Percentiles rank a stretch among this genome's conserved stretches.
phyloP scores from a whole-genome alignment of 2,888 invertebrate species.

The Brachypalpus laphriformis region DNA sequence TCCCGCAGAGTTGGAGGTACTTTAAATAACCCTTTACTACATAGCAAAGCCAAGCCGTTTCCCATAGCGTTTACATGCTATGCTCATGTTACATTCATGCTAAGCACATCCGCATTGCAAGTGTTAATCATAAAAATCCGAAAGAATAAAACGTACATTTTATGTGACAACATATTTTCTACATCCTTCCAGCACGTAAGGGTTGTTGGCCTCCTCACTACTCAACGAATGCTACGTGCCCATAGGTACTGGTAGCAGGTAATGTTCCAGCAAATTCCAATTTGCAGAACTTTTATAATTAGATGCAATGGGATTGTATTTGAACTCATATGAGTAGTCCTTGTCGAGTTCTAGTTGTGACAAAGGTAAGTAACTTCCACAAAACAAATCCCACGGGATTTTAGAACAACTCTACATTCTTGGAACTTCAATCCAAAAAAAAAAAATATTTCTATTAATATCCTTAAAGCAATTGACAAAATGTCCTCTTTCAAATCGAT shows the following conservation, averaged over 20 bases:
- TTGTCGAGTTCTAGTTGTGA: conserved; percentile 12
- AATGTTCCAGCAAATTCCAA: conserved; percentile 24
- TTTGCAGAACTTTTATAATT: conserved; percentile 66
- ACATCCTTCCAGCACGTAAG: conserved; percentile 22
- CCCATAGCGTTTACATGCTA: conserved; percentile 60
- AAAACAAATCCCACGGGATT: background rate
- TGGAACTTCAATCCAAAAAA: background rate
- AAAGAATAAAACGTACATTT: conserved; percentile 64
- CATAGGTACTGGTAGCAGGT: conserved; percentile 40
- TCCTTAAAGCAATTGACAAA: background rate
- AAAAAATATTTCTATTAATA: background rate
- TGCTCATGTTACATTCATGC: conserved; percentile 68
- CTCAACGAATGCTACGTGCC: background rate
- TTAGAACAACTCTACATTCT: too few species aligned
- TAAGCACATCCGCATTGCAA: conserved; percentile 71
- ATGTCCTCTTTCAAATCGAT: background rate
- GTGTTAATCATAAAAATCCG: conserved; percentile 68
- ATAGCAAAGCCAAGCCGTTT: conserved; percentile 22
- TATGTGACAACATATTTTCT: conserved; percentile 66
- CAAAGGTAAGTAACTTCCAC: background rate
- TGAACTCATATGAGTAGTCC: background rate
- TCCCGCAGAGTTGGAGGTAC: conserved; percentile 7
- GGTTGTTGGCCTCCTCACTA: background rate
- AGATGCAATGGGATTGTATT: conserved; percentile 49
- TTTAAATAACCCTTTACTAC: conserved; percentile 29